Evolutionary conservation across 2,797 vertebrate genomes (phyloP), one percentile per base, ranked within the genome.

Genomic region (Diplodus sargus): DNA sequence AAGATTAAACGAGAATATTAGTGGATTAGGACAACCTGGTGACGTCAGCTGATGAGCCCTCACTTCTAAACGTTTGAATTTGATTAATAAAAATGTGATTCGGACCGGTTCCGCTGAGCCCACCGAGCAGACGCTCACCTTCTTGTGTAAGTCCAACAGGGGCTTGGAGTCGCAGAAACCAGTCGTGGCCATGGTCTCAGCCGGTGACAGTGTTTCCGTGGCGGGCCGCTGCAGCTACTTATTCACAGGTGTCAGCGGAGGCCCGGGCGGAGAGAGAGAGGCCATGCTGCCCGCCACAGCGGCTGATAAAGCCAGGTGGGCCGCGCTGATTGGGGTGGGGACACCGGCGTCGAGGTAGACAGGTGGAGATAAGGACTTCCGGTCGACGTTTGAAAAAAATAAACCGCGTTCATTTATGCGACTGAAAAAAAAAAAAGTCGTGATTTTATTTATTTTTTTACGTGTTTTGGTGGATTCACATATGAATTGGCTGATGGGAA

Each of bases 71-170:
- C 0, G 23, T 25, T 52, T 4, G 30, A 2, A 3, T 42, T 17
- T 17, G 15, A 42, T 15, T 25, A 3, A 25, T 25, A 25, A 30
- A 64, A 25, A 18, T 3, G 14, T n/a, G 51, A 48, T 47, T 20
- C 0, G 4, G 45, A 1, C 5, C 16, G 42, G 5, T 4, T 23
- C 9, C 13, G n/a, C 15, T 12, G 1, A 8, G 18, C 39, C 14
- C 52, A 4, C 30, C 7, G 28, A 22, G 25, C 39, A 30, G 17
- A 28, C 1, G 30, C 86, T 80, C 81, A 94, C 93, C 92, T 94
- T 94, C 87, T 92, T 94, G 92, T 91, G 91, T 84, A 93, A 95
- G 94, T 96, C 95, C 94, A 95, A 83, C 93, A 95, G 90, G 49
- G 92, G 87, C 90, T 92, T 93, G 76, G 94, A 89, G 90, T 95